Base-by-base conservation (phyloP, 2,113 vertebrate species). In the Oophaga pumilio region DNA sequence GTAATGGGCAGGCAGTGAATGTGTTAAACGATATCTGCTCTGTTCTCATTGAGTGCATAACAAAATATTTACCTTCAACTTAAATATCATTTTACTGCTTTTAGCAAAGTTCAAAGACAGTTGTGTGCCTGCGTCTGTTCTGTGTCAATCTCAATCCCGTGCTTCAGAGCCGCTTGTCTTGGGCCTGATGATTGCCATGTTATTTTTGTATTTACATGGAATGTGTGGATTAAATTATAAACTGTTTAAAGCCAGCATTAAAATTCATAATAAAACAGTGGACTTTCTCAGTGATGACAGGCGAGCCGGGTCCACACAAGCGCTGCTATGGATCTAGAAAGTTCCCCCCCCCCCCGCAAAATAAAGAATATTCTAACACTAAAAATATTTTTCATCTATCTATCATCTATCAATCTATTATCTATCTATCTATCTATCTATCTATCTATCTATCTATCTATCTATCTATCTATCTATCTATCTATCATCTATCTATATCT, bases 11-110 rank as follows among this genome's bases (percentile, higher is more conserved):
- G 90, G 92, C 94, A 88, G 89, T 93, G 20, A 79, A 89, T 90
- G 91, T 92, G 89, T 89, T 91, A 84, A 83, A 92, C 92, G 90
- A 92, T 87, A 91, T 93, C 89, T 64, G 91, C 90, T 92, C 90
- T 91, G 89, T 82, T 90, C 90, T 92, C 93, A 91, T 90, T 90
- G 93, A 93, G 95, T 95, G 92, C 96, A 94, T 94, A 97, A 97
- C 96, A 97, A 96, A 96, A 97, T 97, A 96, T 94, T 95, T 95
- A 95, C 96, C 94, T 98, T 97, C 97, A 93, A 95, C 93, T 94
- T 78, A 95, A 97, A 96, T 97, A 97, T 98, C 97, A 95, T 95
- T 97, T 98, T 97, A 95, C 97, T 94, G 95, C 96, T 95, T 95
- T 96, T 96, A 96, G 93, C 94, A 87, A 93, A 97, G 97, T 99